Evolutionary conservation across 2,797 vertebrate genomes (phyloP), one percentile per base, ranked within the genome.

Genomic region (Protonibea diacanthus): DNA sequence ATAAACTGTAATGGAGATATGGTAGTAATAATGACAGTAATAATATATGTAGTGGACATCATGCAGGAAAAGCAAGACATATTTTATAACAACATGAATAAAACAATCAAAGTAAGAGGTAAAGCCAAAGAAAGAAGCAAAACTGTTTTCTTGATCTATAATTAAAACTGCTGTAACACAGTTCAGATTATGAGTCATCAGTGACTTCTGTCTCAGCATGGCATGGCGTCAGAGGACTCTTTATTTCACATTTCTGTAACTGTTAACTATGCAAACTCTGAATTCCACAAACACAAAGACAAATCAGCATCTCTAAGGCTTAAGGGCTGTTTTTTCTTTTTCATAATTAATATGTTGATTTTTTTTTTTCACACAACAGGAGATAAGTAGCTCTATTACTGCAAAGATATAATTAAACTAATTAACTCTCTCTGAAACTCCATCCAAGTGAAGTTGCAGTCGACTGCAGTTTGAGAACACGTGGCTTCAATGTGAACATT

Each of bases 371-470:
- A 49, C 49, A 58, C 29, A 48, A 64, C 48, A 66, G 7, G 21
- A 61, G 47, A 69, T 59, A 68, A 72, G 58, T 56, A 29, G 21
- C 12, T 67, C 38, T 29, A 47, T 79, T 68, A 55, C 40, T 44
- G 25, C 29, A 48, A 65, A 69, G 59, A 85, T 64, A 42, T 48
- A 51, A 20, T 73, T 60, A 6, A 55, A 52, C 62, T 68, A 53
- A 76, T 78, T 79, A 65, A 73, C 38, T 72, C 61, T 44, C 59
- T 64, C 23, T 40, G 27, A 74, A 64, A 38, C 45, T 25, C 42
- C 21, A 12, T 60, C 33, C 25, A 6, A 64, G 33, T 15, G 42
- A 71, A 17, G 48, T 13, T 64, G 52, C 1, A 14, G 66, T 64
- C 3, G n/a, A 55, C 59, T 74, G 77, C 61, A 59, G 64, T 44